Base-by-base conservation (phyloP, 2,888 invertebrate species). In the Liodrosophila aerea region DNA sequence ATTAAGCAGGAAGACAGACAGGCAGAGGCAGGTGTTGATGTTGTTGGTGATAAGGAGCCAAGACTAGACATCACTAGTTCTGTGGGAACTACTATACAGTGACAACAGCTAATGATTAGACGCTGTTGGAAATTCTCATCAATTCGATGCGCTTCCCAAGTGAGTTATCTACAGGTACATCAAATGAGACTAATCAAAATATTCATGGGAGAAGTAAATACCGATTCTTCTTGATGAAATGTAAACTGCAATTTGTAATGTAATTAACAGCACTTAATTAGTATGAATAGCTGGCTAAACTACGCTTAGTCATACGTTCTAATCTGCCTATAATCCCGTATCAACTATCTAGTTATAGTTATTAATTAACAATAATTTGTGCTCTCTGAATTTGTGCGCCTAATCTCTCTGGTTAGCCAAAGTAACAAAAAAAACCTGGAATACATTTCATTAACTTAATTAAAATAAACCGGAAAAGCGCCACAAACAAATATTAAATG, bases 371-470 rank as follows among this genome's bases (percentile, higher is more conserved):
- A 58, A n/a, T 29, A 63, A 36, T 29, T 54, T 16, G 18, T 30
- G 12, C 11, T 29, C 12, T 22, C 7, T 9, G 22, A 41, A 33
- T 39, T 57, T 36, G 15, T 18, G 18, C 9, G 47, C 31, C 60
- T 52, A 65, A 62, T 53, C 47, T 43, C 34, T 40, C 22, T 52
- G 65, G 52, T 61, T 51, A 22, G 16, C 45, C 50, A 33, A 18
- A 9, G 1, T 15, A 27, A 39, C 39, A 36, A 27, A 31, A 11
- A 45, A 58, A 61, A n/a, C 43, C 46, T 40, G 15, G 5, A 7
- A n/a, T 45, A 52, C 71, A 67, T 65, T 78, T 66, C 62, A 72
- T 78, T 82, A 78, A 74, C 72, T 72, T 76, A 78, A 78, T 82
- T 76, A 80, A 76, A 75, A 76, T 60, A 76, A 76, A 64, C 59